A percentile compares a stretch with the other conserved stretches of the same genome.
These are phyloP conservation scores for Pipa parva DNA, from an alignment of 2,113 vertebrate genomes.

Conservation along the genomic window DNA sequence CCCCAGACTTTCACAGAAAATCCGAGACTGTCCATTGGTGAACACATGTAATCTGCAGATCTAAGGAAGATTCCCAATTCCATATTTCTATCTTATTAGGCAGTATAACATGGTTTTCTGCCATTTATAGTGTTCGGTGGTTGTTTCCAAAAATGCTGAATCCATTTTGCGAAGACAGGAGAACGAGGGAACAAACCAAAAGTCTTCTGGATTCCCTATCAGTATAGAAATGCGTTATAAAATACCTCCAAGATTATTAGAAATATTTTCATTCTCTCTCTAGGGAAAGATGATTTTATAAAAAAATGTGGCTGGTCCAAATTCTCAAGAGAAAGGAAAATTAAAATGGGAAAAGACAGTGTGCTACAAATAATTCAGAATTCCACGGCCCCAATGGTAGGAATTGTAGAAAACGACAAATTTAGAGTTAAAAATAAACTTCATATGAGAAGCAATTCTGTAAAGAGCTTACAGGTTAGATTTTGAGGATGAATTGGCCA, in stretches of 20 bases:
- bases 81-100: too few relatives aligned
- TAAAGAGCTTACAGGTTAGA: neutral
- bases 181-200: neutral
- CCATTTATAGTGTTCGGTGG: too few relatives aligned
- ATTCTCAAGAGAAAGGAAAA: constrained; percentile 47
- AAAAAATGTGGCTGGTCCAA: neutral
- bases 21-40: constrained; percentile 68
- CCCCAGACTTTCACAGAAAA: constrained; percentile 94
- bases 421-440: constrained; percentile 1
- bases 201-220: too few relatives aligned
- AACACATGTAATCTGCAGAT: too few relatives aligned
- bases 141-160: too few relatives aligned
- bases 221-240: neutral
- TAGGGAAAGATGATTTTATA: neutral
- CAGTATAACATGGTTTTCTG: too few relatives aligned
- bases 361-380: too few relatives aligned
- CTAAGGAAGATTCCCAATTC: too few relatives aligned
- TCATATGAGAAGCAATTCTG: constrained; percentile 1
- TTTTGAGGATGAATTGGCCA: neutral
- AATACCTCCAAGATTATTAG: too few relatives aligned
- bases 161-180: too few relatives aligned
- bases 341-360: constrained; percentile 7
- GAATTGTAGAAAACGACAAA: neutral
- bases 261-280: neutral
- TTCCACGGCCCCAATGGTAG: too few relatives aligned